Percentiles rank a stretch among this genome's conserved stretches.
These are phyloP conservation scores for Exocentrus adspersus DNA, from an alignment of 2,888 invertebrate genomes.

Conservation along the genomic window DNA sequence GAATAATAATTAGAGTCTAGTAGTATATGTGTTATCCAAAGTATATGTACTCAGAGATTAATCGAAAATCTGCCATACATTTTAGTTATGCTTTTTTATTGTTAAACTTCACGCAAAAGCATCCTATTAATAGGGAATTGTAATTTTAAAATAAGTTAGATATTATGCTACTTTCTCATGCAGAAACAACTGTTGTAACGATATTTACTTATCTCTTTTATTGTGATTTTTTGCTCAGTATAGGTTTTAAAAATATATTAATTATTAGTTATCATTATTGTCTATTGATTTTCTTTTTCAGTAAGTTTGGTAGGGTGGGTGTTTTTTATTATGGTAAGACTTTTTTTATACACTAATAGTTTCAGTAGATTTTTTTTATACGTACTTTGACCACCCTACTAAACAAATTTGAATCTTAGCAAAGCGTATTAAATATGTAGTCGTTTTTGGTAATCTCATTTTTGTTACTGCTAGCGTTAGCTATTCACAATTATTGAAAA, in stretches of 20 bases:
- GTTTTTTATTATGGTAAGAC: conserved; percentile 44
- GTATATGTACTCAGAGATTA: conserved; percentile 44
- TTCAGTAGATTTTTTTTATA: conserved; percentile 27
- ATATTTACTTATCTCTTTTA: no score
- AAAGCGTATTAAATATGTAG: conserved; percentile 18
- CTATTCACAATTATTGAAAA: conserved; percentile 33
- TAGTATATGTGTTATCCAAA: conserved; percentile 46
- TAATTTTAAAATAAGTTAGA: no score
- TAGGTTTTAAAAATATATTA: conserved; percentile 27
- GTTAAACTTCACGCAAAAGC: no score
- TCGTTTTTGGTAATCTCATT: conserved; percentile 21
- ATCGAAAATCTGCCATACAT: conserved; percentile 29
- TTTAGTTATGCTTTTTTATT: conserved; percentile 33
- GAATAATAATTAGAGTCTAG: conserved; percentile 48
- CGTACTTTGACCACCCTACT: conserved; percentile 59
- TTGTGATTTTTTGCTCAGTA: conserved; percentile 42
- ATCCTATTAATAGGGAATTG: no score
- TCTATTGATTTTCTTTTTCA: conserved; percentile 47
- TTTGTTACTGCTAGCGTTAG: conserved; percentile 28
- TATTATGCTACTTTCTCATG: no score
- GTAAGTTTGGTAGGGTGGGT: conserved; percentile 64
- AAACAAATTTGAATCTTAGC: conserved; percentile 45
- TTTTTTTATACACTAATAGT: conserved; percentile 28
- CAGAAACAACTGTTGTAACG: no score
- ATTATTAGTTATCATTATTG: conserved; percentile 21